Percentiles rank a stretch among this genome's conserved stretches.
Evolutionary conservation across 2,888 invertebrate species (phyloP).

Genomic region (Marasmarcha lunaedactyla): DNA sequence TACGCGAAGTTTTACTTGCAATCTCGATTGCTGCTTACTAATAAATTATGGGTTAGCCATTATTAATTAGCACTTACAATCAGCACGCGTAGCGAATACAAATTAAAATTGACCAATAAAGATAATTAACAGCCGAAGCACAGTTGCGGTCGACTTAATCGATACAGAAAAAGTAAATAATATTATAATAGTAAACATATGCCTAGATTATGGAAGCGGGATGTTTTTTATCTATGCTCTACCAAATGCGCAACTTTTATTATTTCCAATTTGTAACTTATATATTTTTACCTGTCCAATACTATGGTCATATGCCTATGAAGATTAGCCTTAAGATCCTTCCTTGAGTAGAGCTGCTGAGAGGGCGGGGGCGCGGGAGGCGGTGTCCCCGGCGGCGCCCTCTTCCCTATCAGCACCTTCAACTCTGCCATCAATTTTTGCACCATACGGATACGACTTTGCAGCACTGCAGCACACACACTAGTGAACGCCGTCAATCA

Average conservation of each 20-base stretch:
- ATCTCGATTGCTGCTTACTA: background rate
- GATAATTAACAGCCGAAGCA: background rate
- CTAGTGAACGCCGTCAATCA: conserved; percentile 50
- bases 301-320: conserved; percentile 68
- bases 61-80: background rate
- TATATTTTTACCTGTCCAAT: conserved; percentile 66
- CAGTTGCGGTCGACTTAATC: background rate
- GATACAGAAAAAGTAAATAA: too few relatives aligned
- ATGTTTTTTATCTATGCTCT: too few relatives aligned
- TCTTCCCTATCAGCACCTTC: conserved; percentile 65
- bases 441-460: conserved; percentile 64
- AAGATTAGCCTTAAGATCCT: conserved; percentile 63
- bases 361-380: conserved; percentile 27
- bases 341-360: conserved; percentile 47
- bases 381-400: conserved; percentile 46
- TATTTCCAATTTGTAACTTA: too few relatives aligned
- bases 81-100: background rate
- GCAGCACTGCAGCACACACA: conserved; percentile 43
- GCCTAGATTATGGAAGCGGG: too few relatives aligned
- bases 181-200: too few relatives aligned
- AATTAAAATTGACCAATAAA: conserved; percentile 1
- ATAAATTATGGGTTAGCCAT: background rate
- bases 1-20: background rate
- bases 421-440: conserved; percentile 65
- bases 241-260: too few relatives aligned